These are phyloP conservation scores for Drosophila infuscata DNA, from an alignment of 2,888 invertebrate species.

Conservation along the genomic window DNA sequence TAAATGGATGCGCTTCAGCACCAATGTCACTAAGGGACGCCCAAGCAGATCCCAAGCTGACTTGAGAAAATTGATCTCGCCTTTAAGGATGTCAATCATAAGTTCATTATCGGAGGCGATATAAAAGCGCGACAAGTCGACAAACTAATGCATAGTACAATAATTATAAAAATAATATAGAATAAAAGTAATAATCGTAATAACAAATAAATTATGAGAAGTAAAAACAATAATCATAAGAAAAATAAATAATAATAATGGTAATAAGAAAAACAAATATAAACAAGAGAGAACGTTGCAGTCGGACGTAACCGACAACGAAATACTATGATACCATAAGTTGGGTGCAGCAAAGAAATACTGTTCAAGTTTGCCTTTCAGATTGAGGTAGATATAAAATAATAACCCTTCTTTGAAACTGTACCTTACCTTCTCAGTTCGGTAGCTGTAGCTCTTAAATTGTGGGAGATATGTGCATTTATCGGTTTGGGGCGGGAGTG, in stretches of 20 bases:
- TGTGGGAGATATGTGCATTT: too few relatives aligned
- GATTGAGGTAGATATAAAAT: too few relatives aligned
- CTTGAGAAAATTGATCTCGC: slow-evolving; percentile 98
- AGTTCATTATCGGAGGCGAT: slow-evolving; percentile 99
- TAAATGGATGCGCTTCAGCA: slow-evolving; percentile 94
- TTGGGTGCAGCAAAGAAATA: too few relatives aligned
- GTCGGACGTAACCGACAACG: too few relatives aligned
- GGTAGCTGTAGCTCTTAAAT: too few relatives aligned
- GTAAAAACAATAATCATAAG: slow-evolving; percentile 24
- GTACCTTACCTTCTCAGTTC: too few relatives aligned
- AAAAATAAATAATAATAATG: neutral
- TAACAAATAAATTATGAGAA: slow-evolving; percentile 31
- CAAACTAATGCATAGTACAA: slow-evolving; percentile 89
- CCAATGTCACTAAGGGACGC: slow-evolving; percentile 96
- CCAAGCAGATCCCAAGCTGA: slow-evolving; percentile 99
- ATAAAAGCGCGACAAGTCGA: slow-evolving; percentile 99
- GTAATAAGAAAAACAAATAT: slow-evolving; percentile 7
- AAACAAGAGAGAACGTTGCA: too few relatives aligned
- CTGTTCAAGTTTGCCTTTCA: too few relatives aligned
- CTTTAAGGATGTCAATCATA: slow-evolving; percentile 98
- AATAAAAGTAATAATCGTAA: slow-evolving; percentile 29
- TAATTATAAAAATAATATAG: slow-evolving; percentile 50
- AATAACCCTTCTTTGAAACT: too few relatives aligned
- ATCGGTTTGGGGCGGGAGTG: too few relatives aligned
- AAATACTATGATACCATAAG: too few relatives aligned